These are phyloP conservation scores for Poecilia wingei DNA, from an alignment of 2,797 vertebrate genomes.

Conservation along the genomic window DNA sequence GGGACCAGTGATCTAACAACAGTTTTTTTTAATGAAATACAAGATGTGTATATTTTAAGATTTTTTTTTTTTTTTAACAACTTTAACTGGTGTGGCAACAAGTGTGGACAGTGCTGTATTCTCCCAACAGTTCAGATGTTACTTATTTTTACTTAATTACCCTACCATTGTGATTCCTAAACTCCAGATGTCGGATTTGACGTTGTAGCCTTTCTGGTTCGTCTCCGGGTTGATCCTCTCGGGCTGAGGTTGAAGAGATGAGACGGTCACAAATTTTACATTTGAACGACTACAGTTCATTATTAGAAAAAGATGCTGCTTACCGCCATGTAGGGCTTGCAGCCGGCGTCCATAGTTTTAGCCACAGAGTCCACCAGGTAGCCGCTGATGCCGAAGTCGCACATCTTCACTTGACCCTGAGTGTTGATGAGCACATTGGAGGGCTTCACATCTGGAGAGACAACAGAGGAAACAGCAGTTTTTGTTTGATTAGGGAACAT, in stretches of 20 bases:
- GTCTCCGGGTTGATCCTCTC: slow-evolving; percentile 98
- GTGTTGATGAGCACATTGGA: slow-evolving; percentile 97
- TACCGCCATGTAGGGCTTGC: slow-evolving; percentile 98
- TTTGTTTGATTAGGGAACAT: neutral
- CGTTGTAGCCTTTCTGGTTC: slow-evolving; percentile 97
- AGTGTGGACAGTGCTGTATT: neutral
- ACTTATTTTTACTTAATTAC: neutral
- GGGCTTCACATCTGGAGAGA: slow-evolving; percentile 88
- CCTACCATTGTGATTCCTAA: slow-evolving; percentile 96
- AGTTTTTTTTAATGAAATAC: neutral
- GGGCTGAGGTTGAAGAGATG: slow-evolving; percentile 79
- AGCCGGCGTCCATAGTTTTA: slow-evolving; percentile 96
- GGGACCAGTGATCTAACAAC: neutral
- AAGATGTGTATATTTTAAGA: neutral
- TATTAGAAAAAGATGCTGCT: slow-evolving; percentile 58
- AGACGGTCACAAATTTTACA: slow-evolving; percentile 9
- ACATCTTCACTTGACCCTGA: slow-evolving; percentile 98
- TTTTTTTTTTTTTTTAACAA: neutral
- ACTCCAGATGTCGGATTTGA: slow-evolving; percentile 99
- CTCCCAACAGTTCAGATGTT: neutral
- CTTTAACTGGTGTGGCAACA: neutral
- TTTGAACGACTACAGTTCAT: slow-evolving; percentile 21
- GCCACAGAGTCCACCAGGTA: slow-evolving; percentile 97
- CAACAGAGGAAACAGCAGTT: neutral
- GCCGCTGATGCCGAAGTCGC: slow-evolving; percentile 97